Base-by-base conservation (phyloP, 2,113 vertebrate genomes). In the Salminus brasiliensis region DNA sequence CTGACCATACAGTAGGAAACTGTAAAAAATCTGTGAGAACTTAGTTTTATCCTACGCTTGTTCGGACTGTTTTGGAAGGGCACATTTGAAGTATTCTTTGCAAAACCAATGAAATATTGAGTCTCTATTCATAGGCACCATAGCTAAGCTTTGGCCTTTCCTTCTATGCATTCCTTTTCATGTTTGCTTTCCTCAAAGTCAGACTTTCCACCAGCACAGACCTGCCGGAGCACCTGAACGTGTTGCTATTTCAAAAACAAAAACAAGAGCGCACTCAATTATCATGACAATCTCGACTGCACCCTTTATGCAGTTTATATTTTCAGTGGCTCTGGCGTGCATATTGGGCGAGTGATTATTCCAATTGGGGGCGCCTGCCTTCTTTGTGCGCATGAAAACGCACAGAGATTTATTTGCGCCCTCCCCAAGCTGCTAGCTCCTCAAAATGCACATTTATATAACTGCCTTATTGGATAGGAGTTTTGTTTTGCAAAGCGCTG, bases 391-490 rank as follows among this genome's bases (percentile, higher is more conserved):
- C 57, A 84, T 89, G 85, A 85, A 91, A 91, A 91, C 88, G 74
- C 84, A 89, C 89, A 81, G 82, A 85, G 81, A 88, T 90, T 83
- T 91, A 83, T 88, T 88, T 85, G 62, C 0, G 73, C 81, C 75
- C 74, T 86, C 72, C 85, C 81, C 57, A 88, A 80, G 81, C 39
- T 15, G 79, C 82, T 89, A 82, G 88, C 86, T 88, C 81, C 81
- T 88, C 80, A 85, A 87, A 91, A 90, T 85, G 84, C 86, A 87
- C 87, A 90, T 91, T 91, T 86, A 87, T 89, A 91, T 89, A 86
- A 87, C 77, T 80, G 72, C 47, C 85, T 84, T 85, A 84, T 79
- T 30, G 16, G 63, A 52, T 52, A 72, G 65, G 78, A 75, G 81
- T 41, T 81, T 62, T 81, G 81, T 76, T 79, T 79, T 72, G 67